Base-by-base conservation (phyloP, 2,797 vertebrate genomes). In the Galagoides demidoff region DNA sequence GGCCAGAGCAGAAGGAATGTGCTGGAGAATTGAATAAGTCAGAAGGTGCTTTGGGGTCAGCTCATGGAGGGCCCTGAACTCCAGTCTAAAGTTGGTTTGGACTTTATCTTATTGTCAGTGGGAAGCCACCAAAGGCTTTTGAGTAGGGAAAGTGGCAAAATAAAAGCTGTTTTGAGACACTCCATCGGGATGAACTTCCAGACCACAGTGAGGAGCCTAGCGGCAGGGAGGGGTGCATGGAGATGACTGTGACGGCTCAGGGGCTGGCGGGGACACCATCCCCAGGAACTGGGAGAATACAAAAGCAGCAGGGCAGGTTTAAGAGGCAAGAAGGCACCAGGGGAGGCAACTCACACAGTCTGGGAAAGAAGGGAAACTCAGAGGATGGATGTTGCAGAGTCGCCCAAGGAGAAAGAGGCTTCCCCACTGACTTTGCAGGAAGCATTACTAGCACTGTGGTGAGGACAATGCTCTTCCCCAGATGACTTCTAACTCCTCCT, bases 271-370 rank as follows among this genome's bases (percentile, higher is more conserved):
- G n/a, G 29, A 39, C 19, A 27, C 0, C 0, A 0, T 8, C 8
- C 20, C 19, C 20, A 25, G 22, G 17, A 34, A 12, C 3, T 4
- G 39, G 39, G 19, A 73, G 22, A 27, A 29, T 22, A 31, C 19
- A 7, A 66, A n/a, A 43, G 39, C 1, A 8, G 68, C 6, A 76
- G 64, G 37, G 14, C 27, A 92, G 25, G 20, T 29, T 55, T 34
- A 49, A 43, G 8, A 61, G 87, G 52, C 12, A 45, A 31, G 59
- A 14, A 74, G 61, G 52, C 39, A 20, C 22, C 31, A 0, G 17
- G 37, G 23, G 37, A 20, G 5, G 0, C 6, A 0, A 10, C 3
- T 63, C 70, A 20, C 0, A 9, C 6, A 11, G 57, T 0, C 4
- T 37, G 71, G 88, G 55, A 22, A 2, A 25, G 55, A 13, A 10